Percentiles rank a stretch among this genome's conserved stretches.
Evolutionary conservation across 2,888 invertebrate genomes (phyloP).

Genomic region (Acanthacorydalis orientalis): DNA sequence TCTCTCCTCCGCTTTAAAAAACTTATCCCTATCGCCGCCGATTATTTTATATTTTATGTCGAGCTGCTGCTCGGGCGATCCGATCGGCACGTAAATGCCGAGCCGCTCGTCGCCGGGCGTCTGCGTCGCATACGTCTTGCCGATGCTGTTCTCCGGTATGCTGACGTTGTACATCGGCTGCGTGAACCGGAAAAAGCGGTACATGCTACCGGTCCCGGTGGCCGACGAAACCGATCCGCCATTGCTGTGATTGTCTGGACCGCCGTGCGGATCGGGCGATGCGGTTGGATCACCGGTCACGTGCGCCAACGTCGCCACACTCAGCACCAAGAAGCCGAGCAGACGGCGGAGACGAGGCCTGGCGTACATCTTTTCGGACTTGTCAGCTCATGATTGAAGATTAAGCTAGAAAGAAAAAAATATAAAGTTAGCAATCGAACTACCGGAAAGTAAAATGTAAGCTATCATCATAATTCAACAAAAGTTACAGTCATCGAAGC

Average conservation of each 20-base stretch:
- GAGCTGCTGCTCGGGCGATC: slow-evolving; percentile 21
- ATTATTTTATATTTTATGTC: slow-evolving; percentile 74
- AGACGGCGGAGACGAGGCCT: slow-evolving; percentile 1
- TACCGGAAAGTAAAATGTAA: too few species aligned
- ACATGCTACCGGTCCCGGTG: neutral
- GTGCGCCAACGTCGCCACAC: slow-evolving; percentile 2
- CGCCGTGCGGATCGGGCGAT: slow-evolving; percentile 6
- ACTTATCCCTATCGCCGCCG: slow-evolving; percentile 72
- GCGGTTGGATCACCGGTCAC: neutral
- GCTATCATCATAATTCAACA: too few species aligned
- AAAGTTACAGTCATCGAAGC: too few species aligned
- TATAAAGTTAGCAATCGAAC: too few species aligned
- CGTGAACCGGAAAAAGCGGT: slow-evolving; percentile 45
- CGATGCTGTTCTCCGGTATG: slow-evolving; percentile 83
- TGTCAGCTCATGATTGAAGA: slow-evolving; percentile 1
- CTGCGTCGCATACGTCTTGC: slow-evolving; percentile 68
- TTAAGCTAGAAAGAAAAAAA: neutral
- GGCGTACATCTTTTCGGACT: neutral
- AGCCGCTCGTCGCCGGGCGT: slow-evolving; percentile 56
- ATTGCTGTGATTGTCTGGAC: slow-evolving; percentile 5
- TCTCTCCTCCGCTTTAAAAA: slow-evolving; percentile 84
- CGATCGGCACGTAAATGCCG: slow-evolving; percentile 48
- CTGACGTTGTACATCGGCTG: slow-evolving; percentile 66
- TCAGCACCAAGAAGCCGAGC: slow-evolving; percentile 3
- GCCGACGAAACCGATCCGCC: too few species aligned